These are phyloP conservation scores for Pachycephala philippinensis DNA, from an alignment of 2,113 vertebrate species.

Conservation along the genomic window DNA sequence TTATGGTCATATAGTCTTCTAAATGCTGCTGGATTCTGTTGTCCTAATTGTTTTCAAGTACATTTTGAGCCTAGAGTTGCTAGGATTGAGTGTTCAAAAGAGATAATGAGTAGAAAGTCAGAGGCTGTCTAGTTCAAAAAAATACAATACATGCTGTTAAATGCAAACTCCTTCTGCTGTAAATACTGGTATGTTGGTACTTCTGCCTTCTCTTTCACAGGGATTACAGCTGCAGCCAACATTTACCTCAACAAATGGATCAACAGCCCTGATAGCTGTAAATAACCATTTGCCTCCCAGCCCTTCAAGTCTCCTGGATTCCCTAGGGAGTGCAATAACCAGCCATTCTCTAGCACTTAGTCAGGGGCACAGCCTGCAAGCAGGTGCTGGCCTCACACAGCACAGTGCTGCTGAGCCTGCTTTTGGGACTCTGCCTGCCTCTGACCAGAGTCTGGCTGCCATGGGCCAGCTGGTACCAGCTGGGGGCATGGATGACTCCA, in stretches of 20 bases:
- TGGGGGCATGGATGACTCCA: conserved; percentile 52
- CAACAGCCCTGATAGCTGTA: conserved; percentile 62
- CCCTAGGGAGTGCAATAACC: conserved; percentile 35
- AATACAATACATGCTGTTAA: not conserved
- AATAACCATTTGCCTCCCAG: conserved; percentile 53
- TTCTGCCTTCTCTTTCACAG: conserved; percentile 64
- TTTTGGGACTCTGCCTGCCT: not conserved
- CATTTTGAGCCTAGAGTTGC: not conserved
- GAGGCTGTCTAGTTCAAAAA: not conserved
- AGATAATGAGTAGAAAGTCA: not conserved
- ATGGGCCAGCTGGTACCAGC: conserved; percentile 68
- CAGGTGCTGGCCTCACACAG: conserved; percentile 35
- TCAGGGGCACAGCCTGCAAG: conserved; percentile 62
- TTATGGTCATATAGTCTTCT: not conserved
- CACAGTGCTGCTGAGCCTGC: not conserved
- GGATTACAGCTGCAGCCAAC: conserved; percentile 76
- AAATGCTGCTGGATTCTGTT: not conserved
- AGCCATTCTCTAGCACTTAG: conserved; percentile 56
- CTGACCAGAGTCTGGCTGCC: conserved; percentile 57
- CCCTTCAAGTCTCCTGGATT: conserved; percentile 57
- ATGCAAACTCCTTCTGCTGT: not conserved
- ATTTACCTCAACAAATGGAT: conserved; percentile 66
- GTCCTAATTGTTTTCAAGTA: not conserved
- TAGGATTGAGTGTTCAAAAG: not conserved
- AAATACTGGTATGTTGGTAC: not conserved